Evolutionary conservation across 2,888 invertebrate genomes (phyloP).

Genomic region (Torymus tubicola): DNA sequence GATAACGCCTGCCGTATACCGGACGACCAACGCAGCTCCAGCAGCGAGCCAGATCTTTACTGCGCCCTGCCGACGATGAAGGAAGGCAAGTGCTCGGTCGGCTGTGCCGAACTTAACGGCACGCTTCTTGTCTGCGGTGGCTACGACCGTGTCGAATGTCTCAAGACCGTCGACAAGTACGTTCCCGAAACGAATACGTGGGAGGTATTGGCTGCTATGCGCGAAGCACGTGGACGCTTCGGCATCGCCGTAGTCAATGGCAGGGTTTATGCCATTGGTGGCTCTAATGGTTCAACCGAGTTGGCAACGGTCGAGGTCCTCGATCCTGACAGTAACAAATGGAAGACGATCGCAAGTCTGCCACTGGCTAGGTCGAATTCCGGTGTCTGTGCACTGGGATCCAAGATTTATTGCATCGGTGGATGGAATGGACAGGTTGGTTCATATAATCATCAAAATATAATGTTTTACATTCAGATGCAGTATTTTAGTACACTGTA

Average conservation of each 20-base stretch:
- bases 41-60: constrained; percentile 80
- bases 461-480: not conserved
- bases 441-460: not conserved
- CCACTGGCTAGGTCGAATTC: constrained; percentile 73
- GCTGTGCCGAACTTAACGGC: constrained; percentile 84
- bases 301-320: constrained; percentile 84
- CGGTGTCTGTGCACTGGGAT: constrained; percentile 82
- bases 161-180: constrained; percentile 86
- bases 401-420: constrained; percentile 86
- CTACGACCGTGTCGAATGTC: constrained; percentile 90
- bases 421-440: constrained; percentile 85
- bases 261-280: constrained; percentile 87
- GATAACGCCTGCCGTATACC: constrained; percentile 61
- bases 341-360: constrained; percentile 76
- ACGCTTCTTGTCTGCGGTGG: constrained; percentile 88
- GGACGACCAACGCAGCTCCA: constrained; percentile 65
- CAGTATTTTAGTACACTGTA: not conserved
- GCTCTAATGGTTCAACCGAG: constrained; percentile 90
- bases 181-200: constrained; percentile 84
- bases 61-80: constrained; percentile 81
- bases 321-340: constrained; percentile 76
- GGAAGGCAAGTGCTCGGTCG: constrained; percentile 85
- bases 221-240: constrained; percentile 86
- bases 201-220: constrained; percentile 84
- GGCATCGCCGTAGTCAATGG: constrained; percentile 84